These are phyloP conservation scores for Chiridota heheva DNA, from an alignment of 35 echinoderm and acorn worm genomes.

Conservation along the genomic window DNA sequence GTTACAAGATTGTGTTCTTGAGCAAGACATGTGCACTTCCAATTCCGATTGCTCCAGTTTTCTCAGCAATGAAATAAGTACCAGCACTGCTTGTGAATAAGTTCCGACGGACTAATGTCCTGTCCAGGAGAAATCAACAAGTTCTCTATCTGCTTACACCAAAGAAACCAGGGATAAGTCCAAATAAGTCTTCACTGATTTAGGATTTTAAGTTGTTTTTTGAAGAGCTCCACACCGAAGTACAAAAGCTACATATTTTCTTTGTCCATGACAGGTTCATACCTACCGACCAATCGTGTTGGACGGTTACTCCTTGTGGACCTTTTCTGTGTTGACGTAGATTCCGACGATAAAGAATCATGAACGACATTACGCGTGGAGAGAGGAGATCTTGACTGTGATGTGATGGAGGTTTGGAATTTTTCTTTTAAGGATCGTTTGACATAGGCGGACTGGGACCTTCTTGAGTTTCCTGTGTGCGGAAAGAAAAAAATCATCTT, in stretches of 20 bases:
- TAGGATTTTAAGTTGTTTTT: too few species aligned
- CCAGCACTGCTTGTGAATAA: too few species aligned
- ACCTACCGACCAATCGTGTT: conserved; percentile 45
- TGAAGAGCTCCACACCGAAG: neutral
- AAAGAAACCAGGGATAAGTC: too few species aligned
- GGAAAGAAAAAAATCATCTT: neutral
- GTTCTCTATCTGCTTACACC: too few species aligned
- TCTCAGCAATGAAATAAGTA: too few species aligned
- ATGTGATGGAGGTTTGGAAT: conserved; percentile 5
- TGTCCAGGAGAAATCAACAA: too few species aligned
- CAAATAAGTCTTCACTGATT: too few species aligned
- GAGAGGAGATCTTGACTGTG: conserved; percentile 44
- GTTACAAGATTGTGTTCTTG: too few species aligned
- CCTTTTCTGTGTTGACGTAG: neutral
- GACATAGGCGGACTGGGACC: conserved; percentile 21
- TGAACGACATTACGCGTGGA: conserved; percentile 56
- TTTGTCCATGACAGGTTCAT: conserved; percentile 60
- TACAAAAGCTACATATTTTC: conserved; percentile 41
- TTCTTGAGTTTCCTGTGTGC: conserved; percentile 30
- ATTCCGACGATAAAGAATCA: conserved; percentile 5
- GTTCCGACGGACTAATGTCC: too few species aligned
- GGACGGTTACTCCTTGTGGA: neutral
- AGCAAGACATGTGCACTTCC: too few species aligned
- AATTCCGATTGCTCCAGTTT: too few species aligned
- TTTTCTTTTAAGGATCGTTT: conserved; percentile 45